Base-by-base conservation (phyloP, 2,888 invertebrate species). In the Petrophora chlorosata region DNA sequence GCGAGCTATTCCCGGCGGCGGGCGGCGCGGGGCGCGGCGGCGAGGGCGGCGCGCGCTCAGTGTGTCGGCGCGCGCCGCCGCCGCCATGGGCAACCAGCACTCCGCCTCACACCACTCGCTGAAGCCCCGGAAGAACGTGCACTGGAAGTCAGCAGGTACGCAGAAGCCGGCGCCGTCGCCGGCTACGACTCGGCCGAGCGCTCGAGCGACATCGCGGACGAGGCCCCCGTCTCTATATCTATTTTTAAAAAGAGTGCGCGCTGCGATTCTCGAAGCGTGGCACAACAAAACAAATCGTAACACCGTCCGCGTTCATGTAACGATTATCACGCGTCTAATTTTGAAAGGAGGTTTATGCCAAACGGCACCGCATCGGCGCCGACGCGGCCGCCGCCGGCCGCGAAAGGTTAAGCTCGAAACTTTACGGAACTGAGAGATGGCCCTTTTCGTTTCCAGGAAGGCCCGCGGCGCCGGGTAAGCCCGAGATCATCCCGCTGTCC, bases 121-220 rank as follows among this genome's bases (percentile, higher is more conserved):
- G 75, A 90, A 92, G 82, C 93, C 92, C 76, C 93, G 93, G 76
- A 95, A 95, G 89, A 94, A 94, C 91, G 94, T 95, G 70, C 95
- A 95, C 89, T 95, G 95, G 95, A 95, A 94, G 89, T 93, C 95
- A 68, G 94, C 95, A 95, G 96, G 96, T 95, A 94, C 49, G 57
- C 44, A 53, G 34, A 54, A 50, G 34, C 41, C 50, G 43, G 41
- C 33, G 29, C 9, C 33, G 34, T n/a, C 17, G 9, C 33, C 43
- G 52, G 30, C 29, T 52, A 47, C 41, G 12, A 15, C 25, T 8
- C 12, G 22, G 2, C 46, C 34, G 15, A 9, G 19, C 14, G 13
- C 34, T 35, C 25, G 17, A 29, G 17, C 9, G 0, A 7, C 9
- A 25, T 10, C 43, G 38, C 26, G 13, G 28, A 50, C 63, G 60